Base-by-base conservation (phyloP, 2,888 invertebrate genomes). In the Tetramorium bicarinatum region DNA sequence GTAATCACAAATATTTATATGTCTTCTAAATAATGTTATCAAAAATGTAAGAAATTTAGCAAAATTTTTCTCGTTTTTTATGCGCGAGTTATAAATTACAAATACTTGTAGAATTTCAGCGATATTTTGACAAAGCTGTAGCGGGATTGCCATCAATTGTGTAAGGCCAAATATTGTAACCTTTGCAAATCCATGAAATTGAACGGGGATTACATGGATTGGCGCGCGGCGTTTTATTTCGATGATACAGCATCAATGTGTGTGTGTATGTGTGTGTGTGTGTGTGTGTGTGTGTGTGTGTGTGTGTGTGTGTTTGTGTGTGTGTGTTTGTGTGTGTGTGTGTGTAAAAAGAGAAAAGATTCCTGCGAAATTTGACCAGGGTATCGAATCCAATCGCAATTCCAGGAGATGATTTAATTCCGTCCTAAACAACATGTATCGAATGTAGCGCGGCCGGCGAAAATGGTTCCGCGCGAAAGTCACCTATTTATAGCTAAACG, bases 391-490 rank as follows among this genome's bases (percentile, higher is more conserved):
- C 62, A 76, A 82, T 82, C 82, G 77, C 76, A 66, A 82, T 66
- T 64, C 64, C 82, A 76, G 44, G 13, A 66, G 64, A 82, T 82
- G 82, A 82, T 82, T 82, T 82, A 82, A 82, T 82, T 66, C 56
- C 56, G 38, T 47, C 3, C 76, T 76, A 82, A 82, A 82, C 76
- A 82, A 82, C 29, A 47, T 66, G 25, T 44, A 82, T 77, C 62
- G 64, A 61, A 71, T 59, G 79, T 25, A 72, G 47, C 47, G 56
- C 34, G 71, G 13, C 25, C 15, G 72, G 72, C 54, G 79, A 80
- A 61, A 80, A 80, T 80, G 38, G 79, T 59, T 80, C 59, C 72
- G 47, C 38, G 72, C 79, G 59, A 80, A 80, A 80, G 79, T 80
- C 72, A 72, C n/a, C 72, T 80, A 72, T 72, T 80, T 71, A 71